A percentile compares a stretch with the other conserved stretches of the same genome.
Evolutionary conservation across 1,140 invertebrate species (phyloP).

Genomic region (Drosophila tristis): DNA sequence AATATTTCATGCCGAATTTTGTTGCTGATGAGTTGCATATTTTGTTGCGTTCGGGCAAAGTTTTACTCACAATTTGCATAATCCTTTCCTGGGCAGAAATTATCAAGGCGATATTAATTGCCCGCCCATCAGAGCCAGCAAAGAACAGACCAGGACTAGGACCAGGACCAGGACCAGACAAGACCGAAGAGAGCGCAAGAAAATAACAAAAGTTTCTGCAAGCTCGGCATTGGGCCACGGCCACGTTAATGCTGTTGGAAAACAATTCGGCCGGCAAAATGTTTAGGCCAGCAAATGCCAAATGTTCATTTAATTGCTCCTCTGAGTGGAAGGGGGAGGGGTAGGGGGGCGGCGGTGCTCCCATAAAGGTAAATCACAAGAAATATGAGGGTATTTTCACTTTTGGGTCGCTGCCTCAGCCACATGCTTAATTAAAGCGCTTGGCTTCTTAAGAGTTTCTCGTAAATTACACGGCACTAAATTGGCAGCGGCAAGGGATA

Average conservation of each 20-base stretch:
- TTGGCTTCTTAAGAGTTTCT: conserved; percentile 81
- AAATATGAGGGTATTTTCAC: conserved; percentile 82
- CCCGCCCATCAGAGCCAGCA: conserved; percentile 41
- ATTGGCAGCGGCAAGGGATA: conserved; percentile 46
- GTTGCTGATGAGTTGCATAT: conserved; percentile 3
- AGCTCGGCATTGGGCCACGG: conserved; percentile 9
- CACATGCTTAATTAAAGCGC: conserved; percentile 82
- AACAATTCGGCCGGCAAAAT: conserved; percentile 65
- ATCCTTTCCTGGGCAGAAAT: conserved; percentile 52
- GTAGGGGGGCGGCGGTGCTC: conserved; percentile 27
- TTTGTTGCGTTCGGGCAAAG: conserved; percentile 14
- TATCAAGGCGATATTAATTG: conserved; percentile 60
- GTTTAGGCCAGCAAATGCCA: conserved; percentile 69
- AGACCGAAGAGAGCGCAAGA: conserved; percentile 15
- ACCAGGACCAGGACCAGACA: not conserved
- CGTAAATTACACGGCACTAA: conserved; percentile 81
- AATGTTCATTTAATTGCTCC: conserved; percentile 73
- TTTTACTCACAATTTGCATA: conserved; percentile 61
- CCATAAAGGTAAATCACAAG: conserved; percentile 81
- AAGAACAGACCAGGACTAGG: too few relatives aligned
- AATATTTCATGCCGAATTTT: not conserved
- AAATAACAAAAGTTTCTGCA: conserved; percentile 44
- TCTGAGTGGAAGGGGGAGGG: not conserved
- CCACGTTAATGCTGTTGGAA: conserved; percentile 35
- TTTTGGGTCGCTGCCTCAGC: conserved; percentile 78